These are phyloP conservation scores for Caloenas nicobarica DNA, from an alignment of 2,113 vertebrate species.

Conservation along the genomic window DNA sequence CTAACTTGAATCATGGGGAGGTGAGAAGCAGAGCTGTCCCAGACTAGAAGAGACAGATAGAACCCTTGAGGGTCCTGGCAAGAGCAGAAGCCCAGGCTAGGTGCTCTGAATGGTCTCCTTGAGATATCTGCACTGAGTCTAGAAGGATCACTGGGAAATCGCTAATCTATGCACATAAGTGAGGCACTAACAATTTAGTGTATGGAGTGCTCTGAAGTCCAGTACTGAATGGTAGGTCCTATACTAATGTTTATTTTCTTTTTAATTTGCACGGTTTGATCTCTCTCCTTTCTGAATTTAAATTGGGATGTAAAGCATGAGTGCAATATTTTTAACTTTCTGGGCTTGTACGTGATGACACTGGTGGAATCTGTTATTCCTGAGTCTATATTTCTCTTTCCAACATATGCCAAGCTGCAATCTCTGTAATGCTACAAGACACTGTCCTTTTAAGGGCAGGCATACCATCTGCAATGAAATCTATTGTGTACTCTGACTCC, in stretches of 20 bases:
- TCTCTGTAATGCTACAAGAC: background rate
- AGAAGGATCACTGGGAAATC: background rate
- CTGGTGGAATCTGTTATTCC: background rate
- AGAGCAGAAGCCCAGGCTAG: background rate
- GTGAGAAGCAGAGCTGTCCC: background rate
- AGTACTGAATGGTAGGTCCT: background rate
- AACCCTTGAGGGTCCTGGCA: background rate
- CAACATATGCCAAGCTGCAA: background rate
- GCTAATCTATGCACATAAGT: background rate
- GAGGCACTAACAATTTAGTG: background rate
- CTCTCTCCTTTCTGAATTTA: background rate
- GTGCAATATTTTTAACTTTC: background rate
- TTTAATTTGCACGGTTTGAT: background rate
- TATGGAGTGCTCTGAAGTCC: background rate
- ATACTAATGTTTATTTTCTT: background rate
- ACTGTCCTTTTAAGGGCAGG: constrained; percentile 20
- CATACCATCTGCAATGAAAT: background rate
- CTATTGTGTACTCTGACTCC: constrained; percentile 13
- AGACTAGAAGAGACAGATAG: background rate
- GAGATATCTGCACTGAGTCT: background rate
- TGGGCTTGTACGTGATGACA: background rate
- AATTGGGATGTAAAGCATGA: background rate
- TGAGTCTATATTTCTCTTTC: background rate
- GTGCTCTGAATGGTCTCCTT: background rate
- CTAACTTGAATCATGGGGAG: background rate